These are phyloP conservation scores for Troglohyphantes excavatus DNA, from an alignment of 2,888 invertebrate genomes.

Conservation along the genomic window DNA sequence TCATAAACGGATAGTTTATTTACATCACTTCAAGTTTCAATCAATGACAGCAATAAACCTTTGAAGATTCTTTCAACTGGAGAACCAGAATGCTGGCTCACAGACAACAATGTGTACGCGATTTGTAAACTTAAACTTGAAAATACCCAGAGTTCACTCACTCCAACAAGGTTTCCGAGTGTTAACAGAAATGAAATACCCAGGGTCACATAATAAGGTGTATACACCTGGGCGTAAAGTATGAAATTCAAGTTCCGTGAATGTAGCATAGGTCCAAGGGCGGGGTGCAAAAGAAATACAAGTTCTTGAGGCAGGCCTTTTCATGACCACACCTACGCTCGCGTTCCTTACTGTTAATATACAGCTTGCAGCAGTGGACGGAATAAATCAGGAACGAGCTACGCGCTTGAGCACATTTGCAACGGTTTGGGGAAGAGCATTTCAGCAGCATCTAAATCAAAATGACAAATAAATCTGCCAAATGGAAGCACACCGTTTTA, in stretches of 20 bases:
- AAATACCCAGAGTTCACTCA: constrained; percentile 47
- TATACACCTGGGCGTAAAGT: constrained; percentile 68
- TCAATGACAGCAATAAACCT: not conserved
- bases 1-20: too few species aligned
- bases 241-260: constrained; percentile 57
- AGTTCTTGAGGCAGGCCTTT: constrained; percentile 58
- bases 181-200: constrained; percentile 32
- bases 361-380: constrained; percentile 41
- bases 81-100: not conserved
- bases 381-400: constrained; percentile 52
- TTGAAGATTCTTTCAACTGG: not conserved
- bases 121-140: too few species aligned
- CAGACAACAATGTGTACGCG: not conserved
- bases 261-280: constrained; percentile 65
- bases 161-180: constrained; percentile 23
- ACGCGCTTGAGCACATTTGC: constrained; percentile 17
- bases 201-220: constrained; percentile 48
- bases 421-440: not conserved
- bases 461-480: constrained; percentile 49
- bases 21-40: not conserved
- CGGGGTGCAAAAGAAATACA: constrained; percentile 70
- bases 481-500: not conserved
- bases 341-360: constrained; percentile 34
- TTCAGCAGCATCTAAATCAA: constrained; percentile 17
- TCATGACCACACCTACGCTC: constrained; percentile 72